A percentile compares a stretch with the other conserved stretches of the same genome.
Evolutionary conservation across 2,888 invertebrate species (phyloP).

Genomic region (Sycophila texana): DNA sequence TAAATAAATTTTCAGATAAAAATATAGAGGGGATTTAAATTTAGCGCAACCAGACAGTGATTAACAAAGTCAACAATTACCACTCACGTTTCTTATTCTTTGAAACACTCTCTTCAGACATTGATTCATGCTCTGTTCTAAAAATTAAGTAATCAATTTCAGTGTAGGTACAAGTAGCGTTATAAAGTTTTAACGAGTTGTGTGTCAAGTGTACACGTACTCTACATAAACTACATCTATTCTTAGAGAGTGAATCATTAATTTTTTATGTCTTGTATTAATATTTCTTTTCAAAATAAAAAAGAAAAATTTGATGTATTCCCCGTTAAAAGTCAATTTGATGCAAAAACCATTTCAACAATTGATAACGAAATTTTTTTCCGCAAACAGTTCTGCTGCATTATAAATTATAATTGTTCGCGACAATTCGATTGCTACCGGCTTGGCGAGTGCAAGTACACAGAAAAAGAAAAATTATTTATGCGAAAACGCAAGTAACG

Average conservation of each 20-base stretch:
- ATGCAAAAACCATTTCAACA: too few relatives aligned
- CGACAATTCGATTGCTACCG: neutral
- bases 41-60: too few relatives aligned
- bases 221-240: conserved; percentile 1
- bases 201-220: neutral
- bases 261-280: conserved; percentile 10
- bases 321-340: too few relatives aligned
- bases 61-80: too few relatives aligned
- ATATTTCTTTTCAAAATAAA: neutral
- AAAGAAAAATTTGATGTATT: too few relatives aligned
- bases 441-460: neutral
- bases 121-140: too few relatives aligned
- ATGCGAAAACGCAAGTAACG: neutral
- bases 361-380: too few relatives aligned
- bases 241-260: conserved; percentile 15
- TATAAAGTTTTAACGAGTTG: conserved; percentile 13
- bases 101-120: too few relatives aligned
- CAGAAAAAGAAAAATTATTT: conserved; percentile 26
- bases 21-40: too few relatives aligned
- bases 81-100: too few relatives aligned
- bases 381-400: neutral
- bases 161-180: neutral
- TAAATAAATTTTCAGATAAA: too few relatives aligned
- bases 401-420: conserved; percentile 14
- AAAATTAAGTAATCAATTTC: too few relatives aligned